Evolutionary conservation across 1,140 invertebrate genomes (phyloP), one percentile per base, ranked within the genome.

Genomic region (Manduca sexta): DNA sequence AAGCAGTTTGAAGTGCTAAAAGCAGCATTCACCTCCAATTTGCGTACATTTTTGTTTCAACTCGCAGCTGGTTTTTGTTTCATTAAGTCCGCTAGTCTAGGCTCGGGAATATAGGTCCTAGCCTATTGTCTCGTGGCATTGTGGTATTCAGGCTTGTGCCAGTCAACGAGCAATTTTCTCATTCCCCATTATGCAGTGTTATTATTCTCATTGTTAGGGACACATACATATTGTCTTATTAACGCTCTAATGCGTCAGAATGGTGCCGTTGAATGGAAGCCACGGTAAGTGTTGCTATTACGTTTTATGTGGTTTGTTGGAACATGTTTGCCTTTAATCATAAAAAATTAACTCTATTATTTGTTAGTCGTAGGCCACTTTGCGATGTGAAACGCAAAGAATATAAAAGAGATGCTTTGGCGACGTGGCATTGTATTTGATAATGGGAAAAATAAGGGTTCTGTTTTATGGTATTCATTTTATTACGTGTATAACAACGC

Each of bases 91-190:
- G 52, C 47, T 60, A 60, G 43, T 53, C 55, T 60, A 70, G 67
- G 59, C 60, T 42, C 46, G 53, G 52, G 61, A 68, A 69, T 66
- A 61, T 75, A 75, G 70, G 67, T 69, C 64, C 65, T 64, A 52
- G 50, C 37, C 67, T 43, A 81, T 81, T 81, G 70, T 46, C 57
- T 55, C 58, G 46, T 50, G 55, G 56, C 71, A 78, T 81, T 81
- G 77, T 81, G 62, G 59, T 66, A 74, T 69, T 64, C 65, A 66
- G 61, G 51, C 57, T 60, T 59, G 62, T 57, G 57, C 52, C 65
- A 69, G 62, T 66, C 62, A 67, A 76, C 73, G 74, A 74, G 70
- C 74, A 73, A 76, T 73, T 77, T 75, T 75, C 65, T 65, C 72
- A 75, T 78, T 81, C 73, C 52, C 59, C 60, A 75, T 77, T 77